Percentiles rank a stretch among this genome's conserved stretches.
Conservation (phyloP, 2,113 vertebrate genomes). For the Daphoenositta chrysoptera region DNA sequence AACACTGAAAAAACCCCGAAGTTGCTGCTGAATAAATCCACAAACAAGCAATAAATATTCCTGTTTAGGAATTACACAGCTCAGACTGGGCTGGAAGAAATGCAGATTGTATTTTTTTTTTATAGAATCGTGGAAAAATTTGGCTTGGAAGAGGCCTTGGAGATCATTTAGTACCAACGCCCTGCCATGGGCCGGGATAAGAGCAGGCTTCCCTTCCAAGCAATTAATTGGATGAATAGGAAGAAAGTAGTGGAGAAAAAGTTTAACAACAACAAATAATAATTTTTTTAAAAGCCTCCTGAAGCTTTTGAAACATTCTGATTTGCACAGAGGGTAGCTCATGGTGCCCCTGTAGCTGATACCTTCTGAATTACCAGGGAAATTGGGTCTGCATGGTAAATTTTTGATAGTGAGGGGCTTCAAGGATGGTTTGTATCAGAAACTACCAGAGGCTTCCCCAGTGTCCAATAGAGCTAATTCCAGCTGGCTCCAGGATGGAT, state of each 20-base stretch:
- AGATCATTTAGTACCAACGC: not conserved
- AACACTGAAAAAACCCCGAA: not conserved
- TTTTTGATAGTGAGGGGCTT: not conserved
- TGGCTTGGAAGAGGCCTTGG: not conserved
- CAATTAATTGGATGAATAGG: not conserved
- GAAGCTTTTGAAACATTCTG: not conserved
- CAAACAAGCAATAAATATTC: not conserved
- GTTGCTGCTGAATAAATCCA: not conserved
- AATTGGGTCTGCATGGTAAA: not conserved
- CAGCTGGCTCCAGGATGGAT: not conserved
- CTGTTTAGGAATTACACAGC: not conserved
- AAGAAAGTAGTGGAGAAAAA: not conserved
- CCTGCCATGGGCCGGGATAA: not conserved
- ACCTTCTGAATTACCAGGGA: not conserved
- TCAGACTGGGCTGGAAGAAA: not conserved
- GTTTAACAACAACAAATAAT: not conserved
- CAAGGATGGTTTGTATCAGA: not conserved
- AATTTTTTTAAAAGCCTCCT: not conserved
- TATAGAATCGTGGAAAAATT: not conserved
- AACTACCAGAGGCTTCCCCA: not conserved
- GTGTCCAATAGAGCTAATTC: rapidly evolving
- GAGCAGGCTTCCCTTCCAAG: not conserved
- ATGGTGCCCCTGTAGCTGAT: not conserved
- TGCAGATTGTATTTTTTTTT: too few relatives aligned
- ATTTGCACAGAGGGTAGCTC: not conserved